Conservation (phyloP, 2,797 vertebrate genomes). For the Artibeus jamaicensis region DNA sequence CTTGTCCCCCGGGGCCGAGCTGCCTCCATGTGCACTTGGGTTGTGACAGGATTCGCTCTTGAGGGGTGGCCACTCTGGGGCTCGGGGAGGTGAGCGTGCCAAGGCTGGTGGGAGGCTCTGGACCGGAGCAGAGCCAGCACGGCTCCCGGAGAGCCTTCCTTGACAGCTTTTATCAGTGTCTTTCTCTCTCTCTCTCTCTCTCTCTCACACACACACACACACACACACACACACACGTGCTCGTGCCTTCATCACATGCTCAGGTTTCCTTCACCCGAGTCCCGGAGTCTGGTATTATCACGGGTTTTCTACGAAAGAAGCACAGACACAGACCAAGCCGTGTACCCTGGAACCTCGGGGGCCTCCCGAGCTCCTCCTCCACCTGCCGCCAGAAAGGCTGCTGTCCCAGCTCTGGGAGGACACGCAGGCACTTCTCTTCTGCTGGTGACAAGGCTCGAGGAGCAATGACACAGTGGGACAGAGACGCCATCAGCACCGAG, state of each 20-base stretch:
- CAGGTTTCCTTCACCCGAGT: too few species aligned
- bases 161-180: conserved; percentile 1
- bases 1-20: neutral
- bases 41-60: too few species aligned
- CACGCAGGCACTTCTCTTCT: neutral
- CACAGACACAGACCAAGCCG: too few species aligned
- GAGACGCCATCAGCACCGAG: rapidly evolving
- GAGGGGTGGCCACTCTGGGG: neutral
- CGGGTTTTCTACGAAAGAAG: neutral
- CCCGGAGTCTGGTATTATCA: neutral
- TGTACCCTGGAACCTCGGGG: too few species aligned
- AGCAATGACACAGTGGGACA: too few species aligned
- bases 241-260: rapidly evolving
- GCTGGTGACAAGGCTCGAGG: neutral
- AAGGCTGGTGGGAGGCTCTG: neutral
- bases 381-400: neutral
- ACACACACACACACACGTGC: neutral
- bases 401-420: neutral
- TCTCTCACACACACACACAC: too few species aligned
- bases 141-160: neutral
- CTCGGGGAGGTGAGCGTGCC: neutral
- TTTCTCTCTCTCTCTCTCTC: too few species aligned
- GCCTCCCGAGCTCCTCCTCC: too few species aligned
- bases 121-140: neutral
- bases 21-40: neutral